Conservation (phyloP, 2,888 invertebrate genomes). For the Synergus umbraculus region DNA sequence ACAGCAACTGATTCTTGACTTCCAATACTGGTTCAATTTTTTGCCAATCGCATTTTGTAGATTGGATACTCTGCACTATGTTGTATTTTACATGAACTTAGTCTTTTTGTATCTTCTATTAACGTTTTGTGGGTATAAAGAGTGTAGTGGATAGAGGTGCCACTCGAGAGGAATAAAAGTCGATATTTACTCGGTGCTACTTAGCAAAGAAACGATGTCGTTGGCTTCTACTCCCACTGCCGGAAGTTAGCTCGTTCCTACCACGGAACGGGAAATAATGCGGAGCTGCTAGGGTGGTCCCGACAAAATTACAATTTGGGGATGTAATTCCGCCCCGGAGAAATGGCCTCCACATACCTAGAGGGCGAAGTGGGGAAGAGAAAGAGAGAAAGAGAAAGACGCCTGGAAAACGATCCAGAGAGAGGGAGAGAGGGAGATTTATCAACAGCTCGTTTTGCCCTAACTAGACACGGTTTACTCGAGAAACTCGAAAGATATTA, state of each 20-base stretch:
- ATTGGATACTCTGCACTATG: background rate
- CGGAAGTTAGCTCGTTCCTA: conserved; percentile 61
- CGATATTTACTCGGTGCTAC: conserved; percentile 57
- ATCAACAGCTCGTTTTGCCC: conserved; percentile 75
- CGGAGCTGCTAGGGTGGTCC: conserved; percentile 65
- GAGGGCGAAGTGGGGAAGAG: conserved; percentile 46
- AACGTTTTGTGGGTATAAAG: background rate
- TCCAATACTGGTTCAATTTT: background rate
- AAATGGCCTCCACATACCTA: conserved; percentile 75
- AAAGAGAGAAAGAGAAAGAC: conserved; percentile 44
- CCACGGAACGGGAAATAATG: conserved; percentile 68
- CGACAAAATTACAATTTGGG: conserved; percentile 76
- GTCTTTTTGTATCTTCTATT: background rate
- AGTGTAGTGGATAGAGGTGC: conserved; percentile 45
- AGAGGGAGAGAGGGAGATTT: conserved; percentile 49
- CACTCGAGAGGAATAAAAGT: conserved; percentile 54
- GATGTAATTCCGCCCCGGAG: conserved; percentile 75
- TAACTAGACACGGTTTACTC: conserved; percentile 74
- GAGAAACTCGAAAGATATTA: conserved; percentile 75
- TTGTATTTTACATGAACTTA: background rate
- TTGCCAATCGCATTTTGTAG: background rate
- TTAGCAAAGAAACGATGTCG: conserved; percentile 64
- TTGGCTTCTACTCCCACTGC: conserved; percentile 51
- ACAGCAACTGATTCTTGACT: too few species aligned
- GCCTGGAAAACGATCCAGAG: conserved; percentile 6